Conservation (phyloP, 2,113 vertebrate genomes). For the Hepsetus odoe region DNA sequence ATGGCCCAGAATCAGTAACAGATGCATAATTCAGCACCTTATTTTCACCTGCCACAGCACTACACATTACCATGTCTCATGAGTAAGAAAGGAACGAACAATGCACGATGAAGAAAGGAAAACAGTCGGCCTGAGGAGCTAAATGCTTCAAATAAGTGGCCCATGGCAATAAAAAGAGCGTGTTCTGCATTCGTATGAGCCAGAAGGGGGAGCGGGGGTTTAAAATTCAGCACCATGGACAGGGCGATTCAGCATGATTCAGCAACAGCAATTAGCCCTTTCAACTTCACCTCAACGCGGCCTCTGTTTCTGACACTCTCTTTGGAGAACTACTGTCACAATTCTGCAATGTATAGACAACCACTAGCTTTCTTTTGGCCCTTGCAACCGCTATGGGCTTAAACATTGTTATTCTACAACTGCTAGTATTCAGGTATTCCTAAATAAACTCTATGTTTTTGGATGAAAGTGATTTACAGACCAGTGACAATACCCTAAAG, state of each 20-base stretch:
- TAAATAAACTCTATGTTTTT: too few relatives aligned
- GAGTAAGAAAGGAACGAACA: constrained; percentile 27
- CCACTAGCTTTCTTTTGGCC: too few relatives aligned
- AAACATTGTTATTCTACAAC: too few relatives aligned
- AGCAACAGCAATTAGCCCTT: neutral
- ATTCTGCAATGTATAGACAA: too few relatives aligned
- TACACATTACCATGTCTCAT: neutral
- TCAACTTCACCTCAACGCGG: neutral
- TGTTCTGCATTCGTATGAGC: constrained; percentile 1
- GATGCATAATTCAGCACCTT: neutral
- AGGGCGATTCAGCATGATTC: neutral
- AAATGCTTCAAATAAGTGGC: constrained; percentile 4
- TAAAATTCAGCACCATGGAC: constrained; percentile 27
- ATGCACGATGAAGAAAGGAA: neutral
- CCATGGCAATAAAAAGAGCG: neutral
- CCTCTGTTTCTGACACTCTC: too few relatives aligned
- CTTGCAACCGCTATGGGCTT: too few relatives aligned
- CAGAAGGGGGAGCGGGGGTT: neutral
- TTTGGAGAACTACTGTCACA: neutral
- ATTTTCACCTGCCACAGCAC: constrained; percentile 6
- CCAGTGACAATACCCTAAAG: too few relatives aligned
- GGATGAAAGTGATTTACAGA: too few relatives aligned
- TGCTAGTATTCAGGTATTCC: too few relatives aligned
- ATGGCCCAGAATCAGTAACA: neutral
- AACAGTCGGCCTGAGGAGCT: neutral